These are phyloP conservation scores for Macrosteles quadrilineatus DNA, from an alignment of 1,140 invertebrate genomes.

Conservation along the genomic window DNA sequence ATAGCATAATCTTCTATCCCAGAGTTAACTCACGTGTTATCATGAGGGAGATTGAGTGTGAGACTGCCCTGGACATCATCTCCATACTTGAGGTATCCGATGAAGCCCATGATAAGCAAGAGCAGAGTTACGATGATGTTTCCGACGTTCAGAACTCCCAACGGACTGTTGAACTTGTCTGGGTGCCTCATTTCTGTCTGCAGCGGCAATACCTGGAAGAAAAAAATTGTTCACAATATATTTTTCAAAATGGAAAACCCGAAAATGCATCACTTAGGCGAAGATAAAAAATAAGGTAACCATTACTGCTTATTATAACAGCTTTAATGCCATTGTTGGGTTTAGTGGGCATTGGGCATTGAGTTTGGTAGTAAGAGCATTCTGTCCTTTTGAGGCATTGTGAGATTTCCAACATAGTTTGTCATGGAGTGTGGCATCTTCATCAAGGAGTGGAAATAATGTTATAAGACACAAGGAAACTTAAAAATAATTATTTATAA, in stretches of 20 bases:
- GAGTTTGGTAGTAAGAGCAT: too few relatives aligned
- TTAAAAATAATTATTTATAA: too few relatives aligned
- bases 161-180: conserved; percentile 73
- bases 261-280: background rate
- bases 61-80: conserved; percentile 65
- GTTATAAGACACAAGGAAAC: too few relatives aligned
- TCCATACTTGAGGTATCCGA: conserved; percentile 82
- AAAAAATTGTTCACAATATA: background rate
- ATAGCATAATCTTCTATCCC: too few relatives aligned
- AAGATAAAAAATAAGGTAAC: background rate
- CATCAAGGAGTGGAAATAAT: too few relatives aligned
- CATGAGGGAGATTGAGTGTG: conserved; percentile 69
- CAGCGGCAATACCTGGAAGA: conserved; percentile 62
- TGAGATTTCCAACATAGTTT: too few relatives aligned
- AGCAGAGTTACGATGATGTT: conserved; percentile 84
- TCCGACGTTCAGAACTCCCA: conserved; percentile 83
- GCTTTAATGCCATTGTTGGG: too few relatives aligned
- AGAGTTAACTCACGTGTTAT: conserved; percentile 62
- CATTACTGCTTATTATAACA: background rate
- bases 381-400: too few relatives aligned
- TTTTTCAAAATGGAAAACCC: background rate
- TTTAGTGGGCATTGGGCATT: too few relatives aligned
- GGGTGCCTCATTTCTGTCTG: conserved; percentile 88
- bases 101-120: conserved; percentile 85
- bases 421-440: too few relatives aligned